phyloP scores from a whole-genome alignment of 2,113 vertebrate genomes.

The Procavia capensis region DNA sequence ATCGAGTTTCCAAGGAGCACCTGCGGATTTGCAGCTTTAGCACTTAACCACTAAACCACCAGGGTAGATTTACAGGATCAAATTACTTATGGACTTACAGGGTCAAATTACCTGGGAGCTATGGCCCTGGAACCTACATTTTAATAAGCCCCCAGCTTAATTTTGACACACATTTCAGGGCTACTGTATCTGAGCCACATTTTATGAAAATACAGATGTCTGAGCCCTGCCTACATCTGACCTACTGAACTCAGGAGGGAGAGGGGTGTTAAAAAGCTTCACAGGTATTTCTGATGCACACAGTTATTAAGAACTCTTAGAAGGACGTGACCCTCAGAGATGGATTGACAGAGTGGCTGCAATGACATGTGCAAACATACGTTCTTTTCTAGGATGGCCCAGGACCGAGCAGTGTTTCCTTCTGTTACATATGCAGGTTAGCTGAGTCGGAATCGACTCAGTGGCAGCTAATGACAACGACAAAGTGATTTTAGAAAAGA shows the following conservation, averaged over 20 bases:
- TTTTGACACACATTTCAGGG: background rate
- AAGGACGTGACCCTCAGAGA: background rate
- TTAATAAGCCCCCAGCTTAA: constrained; percentile 33
- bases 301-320: background rate
- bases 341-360: background rate
- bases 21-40: too few relatives aligned
- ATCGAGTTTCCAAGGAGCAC: too few relatives aligned
- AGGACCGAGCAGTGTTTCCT: background rate
- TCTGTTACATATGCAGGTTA: too few relatives aligned
- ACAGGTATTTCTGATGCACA: background rate
- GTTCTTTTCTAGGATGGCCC: too few relatives aligned
- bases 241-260: background rate
- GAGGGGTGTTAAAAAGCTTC: background rate
- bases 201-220: background rate
- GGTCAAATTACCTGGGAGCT: background rate
- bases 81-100: background rate
- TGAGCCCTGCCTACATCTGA: background rate
- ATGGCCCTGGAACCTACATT: background rate
- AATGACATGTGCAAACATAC: background rate
- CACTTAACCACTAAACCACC: too few relatives aligned
- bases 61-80: constrained; percentile 24
- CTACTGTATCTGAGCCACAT: background rate
- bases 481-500: background rate
- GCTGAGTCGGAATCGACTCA: too few relatives aligned
- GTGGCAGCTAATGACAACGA: too few relatives aligned